Percentiles rank a stretch among this genome's conserved stretches.
These are phyloP conservation scores for Gandaritis pyraliata DNA, from an alignment of 2,888 invertebrate genomes.

Conservation along the genomic window DNA sequence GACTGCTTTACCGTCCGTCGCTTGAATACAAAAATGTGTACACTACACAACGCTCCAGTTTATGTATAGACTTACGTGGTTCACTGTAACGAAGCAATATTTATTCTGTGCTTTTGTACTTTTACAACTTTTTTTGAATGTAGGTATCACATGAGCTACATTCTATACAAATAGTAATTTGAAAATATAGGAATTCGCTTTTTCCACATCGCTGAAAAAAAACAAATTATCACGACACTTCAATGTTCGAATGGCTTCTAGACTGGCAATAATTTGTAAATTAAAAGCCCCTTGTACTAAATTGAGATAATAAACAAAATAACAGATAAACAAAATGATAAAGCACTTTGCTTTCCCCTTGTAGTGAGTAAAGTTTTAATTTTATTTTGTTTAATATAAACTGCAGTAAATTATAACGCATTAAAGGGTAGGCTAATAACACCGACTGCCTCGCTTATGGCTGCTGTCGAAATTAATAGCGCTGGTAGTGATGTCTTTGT, in stretches of 20 bases:
- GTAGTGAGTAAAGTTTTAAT: conserved; percentile 76
- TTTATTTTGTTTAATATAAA: conserved; percentile 80
- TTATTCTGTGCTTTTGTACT: neutral
- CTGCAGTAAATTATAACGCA: conserved; percentile 82
- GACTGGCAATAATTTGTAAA: neutral
- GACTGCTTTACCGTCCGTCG: conserved; percentile 51
- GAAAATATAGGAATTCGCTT: no score
- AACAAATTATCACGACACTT: neutral
- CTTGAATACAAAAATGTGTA: conserved; percentile 58
- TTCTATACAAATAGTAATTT: no score
- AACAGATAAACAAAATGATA: conserved; percentile 26
- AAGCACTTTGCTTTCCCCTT: conserved; percentile 45
- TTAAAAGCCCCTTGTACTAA: conserved; percentile 10
- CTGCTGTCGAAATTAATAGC: conserved; percentile 79
- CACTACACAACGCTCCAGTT: conserved; percentile 43
- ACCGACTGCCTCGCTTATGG: conserved; percentile 77
- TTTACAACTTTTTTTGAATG: no score
- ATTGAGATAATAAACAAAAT: conserved; percentile 21
- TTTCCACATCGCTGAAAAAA: no score
- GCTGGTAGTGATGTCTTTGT: conserved; percentile 55
- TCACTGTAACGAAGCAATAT: conserved; percentile 26
- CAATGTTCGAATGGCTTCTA: neutral
- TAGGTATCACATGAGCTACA: no score
- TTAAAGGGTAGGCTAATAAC: conserved; percentile 82
- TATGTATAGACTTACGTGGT: conserved; percentile 20